Evolutionary conservation across 2,888 invertebrate genomes (phyloP), one percentile per base, ranked within the genome.

Genomic region (Trichopria drosophilae): DNA sequence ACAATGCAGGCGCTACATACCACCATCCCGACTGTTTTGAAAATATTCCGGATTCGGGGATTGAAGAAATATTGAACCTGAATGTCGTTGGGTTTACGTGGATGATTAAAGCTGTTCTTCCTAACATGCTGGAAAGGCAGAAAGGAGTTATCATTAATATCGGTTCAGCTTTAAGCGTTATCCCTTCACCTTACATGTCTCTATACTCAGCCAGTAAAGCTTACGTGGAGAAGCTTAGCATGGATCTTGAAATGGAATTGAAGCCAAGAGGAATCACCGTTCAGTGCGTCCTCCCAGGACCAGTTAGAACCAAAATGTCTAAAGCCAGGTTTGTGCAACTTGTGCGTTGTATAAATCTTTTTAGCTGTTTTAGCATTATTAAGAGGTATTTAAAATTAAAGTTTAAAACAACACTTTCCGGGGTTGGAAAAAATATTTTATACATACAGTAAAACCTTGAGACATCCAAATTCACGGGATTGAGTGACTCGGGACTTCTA

Each of bases 131-230:
- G 41, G 83, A 85, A 58, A 80, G 90, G 34, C 82, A 81, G 34
- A 85, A 84, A 59, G 97, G 97, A 0, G 86, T 93, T 0, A 80
- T 98, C 44, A 85, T 98, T 58, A 98, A 97, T 75, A 77, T 98
- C 13, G 87, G 94, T 0, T 97, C 97, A 0, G 84, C 85, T 0
- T 83, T 93, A 0, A 90, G 88, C 0, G 79, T 84, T 6, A 84
- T 88, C 53, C 92, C 94, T 0, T 85, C 87, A 60, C 93, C 95
- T 0, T 75, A 95, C 58, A 78, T 95, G 22, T 81, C 88, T 7
- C 85, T 93, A 0, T 98, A 98, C 68, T 86, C 90, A 20, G 92
- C 93, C 15, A 84, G 92, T 34, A 97, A 96, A 84, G 87, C 90
- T 3, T 93, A 85, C 77, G 86, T 92, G 9, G 85, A 87, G 43